Evolutionary conservation across 2,113 vertebrate species (phyloP).

Genomic region (Galemys pyrenaicus): DNA sequence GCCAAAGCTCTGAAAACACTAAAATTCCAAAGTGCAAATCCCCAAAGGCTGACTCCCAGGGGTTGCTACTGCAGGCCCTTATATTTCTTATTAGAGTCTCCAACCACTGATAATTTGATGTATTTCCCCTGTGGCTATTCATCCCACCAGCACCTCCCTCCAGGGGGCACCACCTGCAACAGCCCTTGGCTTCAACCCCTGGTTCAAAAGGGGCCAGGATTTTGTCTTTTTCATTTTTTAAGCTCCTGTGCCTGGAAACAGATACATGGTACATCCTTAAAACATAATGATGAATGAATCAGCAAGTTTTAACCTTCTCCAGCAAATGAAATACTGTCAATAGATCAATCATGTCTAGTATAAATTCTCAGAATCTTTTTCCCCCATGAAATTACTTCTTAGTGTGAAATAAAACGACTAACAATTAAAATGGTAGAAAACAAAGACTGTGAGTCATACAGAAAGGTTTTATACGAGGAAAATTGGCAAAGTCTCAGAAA

Average conservation of each 20-base stretch:
- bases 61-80: no score
- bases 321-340: background rate
- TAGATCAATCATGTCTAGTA: background rate
- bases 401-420: background rate
- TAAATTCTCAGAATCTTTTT: background rate
- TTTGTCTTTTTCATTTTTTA: background rate
- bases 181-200: no score
- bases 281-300: background rate
- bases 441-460: background rate
- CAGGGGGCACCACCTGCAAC: no score
- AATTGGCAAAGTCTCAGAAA: background rate
- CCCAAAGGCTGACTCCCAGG: no score
- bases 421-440: background rate
- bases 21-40: no score
- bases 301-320: background rate
- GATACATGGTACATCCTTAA: background rate
- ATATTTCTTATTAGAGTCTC: no score
- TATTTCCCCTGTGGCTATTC: no score
- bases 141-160: no score
- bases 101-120: no score
- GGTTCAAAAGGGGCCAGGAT: no score
- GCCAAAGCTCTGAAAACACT: no score
- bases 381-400: background rate
- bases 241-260: background rate
- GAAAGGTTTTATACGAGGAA: background rate